A percentile compares a stretch with the other conserved stretches of the same genome.
These are phyloP conservation scores for Chymomyza caudatula DNA, from an alignment of 2,888 invertebrate genomes.

Conservation along the genomic window DNA sequence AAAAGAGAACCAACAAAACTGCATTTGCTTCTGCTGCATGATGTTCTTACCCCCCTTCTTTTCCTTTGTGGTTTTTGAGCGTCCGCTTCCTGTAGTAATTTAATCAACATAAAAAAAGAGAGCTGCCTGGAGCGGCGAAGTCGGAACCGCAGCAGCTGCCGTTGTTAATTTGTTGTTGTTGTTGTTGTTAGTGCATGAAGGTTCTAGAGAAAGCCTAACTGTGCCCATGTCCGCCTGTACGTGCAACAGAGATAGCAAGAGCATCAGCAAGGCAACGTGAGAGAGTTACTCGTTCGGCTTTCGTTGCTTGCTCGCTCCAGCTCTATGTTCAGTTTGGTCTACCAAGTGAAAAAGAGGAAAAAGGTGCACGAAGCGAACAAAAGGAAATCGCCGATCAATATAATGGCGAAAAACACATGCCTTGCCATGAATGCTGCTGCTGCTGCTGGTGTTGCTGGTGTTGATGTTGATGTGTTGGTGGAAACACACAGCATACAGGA, in stretches of 20 bases:
- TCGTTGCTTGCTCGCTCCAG: slow-evolving; percentile 41
- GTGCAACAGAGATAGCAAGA: slow-evolving; percentile 32
- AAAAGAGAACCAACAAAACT: slow-evolving; percentile 6
- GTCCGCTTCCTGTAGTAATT: slow-evolving; percentile 50
- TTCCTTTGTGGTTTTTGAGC: slow-evolving; percentile 18
- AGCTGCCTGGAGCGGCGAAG: slow-evolving; percentile 18
- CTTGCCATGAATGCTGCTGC: not conserved
- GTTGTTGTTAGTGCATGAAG: slow-evolving; percentile 19
- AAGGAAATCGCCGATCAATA: slow-evolving; percentile 56
- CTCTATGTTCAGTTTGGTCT: slow-evolving; percentile 13
- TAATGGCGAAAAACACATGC: slow-evolving; percentile 44
- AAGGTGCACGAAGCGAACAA: not conserved
- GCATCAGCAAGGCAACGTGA: slow-evolving; percentile 39
- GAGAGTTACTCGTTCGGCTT: slow-evolving; percentile 19
- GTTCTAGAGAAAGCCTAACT: slow-evolving; percentile 47
- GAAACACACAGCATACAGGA: slow-evolving; percentile 10
- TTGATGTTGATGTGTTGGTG: slow-evolving; percentile 5
- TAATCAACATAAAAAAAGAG: slow-evolving; percentile 44
- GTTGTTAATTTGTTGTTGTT: slow-evolving; percentile 30
- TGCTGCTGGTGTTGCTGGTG: slow-evolving; percentile 10
- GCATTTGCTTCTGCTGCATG: slow-evolving; percentile 15
- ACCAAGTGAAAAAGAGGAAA: slow-evolving; percentile 27
- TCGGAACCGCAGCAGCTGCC: slow-evolving; percentile 42
- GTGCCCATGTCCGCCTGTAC: slow-evolving; percentile 35
- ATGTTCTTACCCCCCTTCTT: slow-evolving; percentile 13